Conservation (phyloP, 1,140 invertebrate genomes). For the Cryptotermes secundus region DNA sequence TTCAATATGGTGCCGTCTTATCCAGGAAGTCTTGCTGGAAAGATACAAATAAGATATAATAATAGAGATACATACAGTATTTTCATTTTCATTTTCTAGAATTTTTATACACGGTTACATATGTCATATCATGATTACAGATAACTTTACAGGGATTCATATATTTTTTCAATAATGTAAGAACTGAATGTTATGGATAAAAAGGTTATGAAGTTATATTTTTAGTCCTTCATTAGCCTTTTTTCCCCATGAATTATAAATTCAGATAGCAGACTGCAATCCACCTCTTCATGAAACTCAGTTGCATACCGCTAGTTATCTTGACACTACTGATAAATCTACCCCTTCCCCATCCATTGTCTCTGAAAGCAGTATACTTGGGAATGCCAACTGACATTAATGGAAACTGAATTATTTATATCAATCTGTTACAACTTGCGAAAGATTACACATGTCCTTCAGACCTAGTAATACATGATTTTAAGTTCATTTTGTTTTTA, state of each 20-base stretch:
- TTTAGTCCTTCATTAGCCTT: slow-evolving; percentile 13
- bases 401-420: not conserved
- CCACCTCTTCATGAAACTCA: not conserved
- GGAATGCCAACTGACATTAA: not conserved
- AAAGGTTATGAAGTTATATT: not conserved
- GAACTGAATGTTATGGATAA: not conserved
- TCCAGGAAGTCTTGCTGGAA: not conserved
- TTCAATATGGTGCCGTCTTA: slow-evolving; percentile 16
- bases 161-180: slow-evolving; percentile 7
- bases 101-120: slow-evolving; percentile 1
- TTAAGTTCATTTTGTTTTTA: too few species aligned
- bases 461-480: too few species aligned
- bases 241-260: not conserved
- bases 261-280: slow-evolving; percentile 10
- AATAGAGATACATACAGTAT: slow-evolving; percentile 17
- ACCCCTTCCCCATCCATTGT: not conserved
- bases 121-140: not conserved
- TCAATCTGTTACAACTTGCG: too few species aligned
- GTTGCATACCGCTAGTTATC: not conserved
- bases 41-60: slow-evolving; percentile 12
- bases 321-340: not conserved
- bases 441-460: too few species aligned
- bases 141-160: slow-evolving; percentile 10
- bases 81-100: slow-evolving; percentile 10
- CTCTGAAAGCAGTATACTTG: not conserved